phyloP scores from a whole-genome alignment of 2,113 vertebrate genomes.

The Rhizomys pruinosus region DNA sequence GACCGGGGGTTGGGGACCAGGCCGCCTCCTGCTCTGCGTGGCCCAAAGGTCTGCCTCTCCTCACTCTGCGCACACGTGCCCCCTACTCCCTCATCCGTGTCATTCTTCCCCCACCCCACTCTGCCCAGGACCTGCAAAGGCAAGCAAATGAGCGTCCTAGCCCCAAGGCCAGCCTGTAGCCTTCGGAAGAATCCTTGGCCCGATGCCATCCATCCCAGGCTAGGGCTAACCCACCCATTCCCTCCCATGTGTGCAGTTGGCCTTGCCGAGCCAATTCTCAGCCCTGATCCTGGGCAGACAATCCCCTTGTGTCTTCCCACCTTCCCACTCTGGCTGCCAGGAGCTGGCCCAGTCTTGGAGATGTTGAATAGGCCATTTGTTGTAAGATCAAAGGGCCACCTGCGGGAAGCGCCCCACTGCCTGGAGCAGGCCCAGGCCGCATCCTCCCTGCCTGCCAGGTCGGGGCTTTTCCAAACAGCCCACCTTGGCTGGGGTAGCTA shows the following conservation, averaged over 20 bases:
- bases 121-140: constrained; percentile 37
- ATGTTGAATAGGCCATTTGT: constrained; percentile 76
- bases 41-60: background rate
- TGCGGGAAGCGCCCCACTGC: constrained; percentile 56
- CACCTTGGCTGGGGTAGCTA: constrained; percentile 39
- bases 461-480: constrained; percentile 52
- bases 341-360: constrained; percentile 49
- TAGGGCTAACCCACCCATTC: background rate
- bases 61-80: no score
- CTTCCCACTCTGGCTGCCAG: constrained; percentile 69
- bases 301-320: constrained; percentile 57
- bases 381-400: constrained; percentile 80
- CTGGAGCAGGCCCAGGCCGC: constrained; percentile 67
- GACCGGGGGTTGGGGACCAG: accelerated
- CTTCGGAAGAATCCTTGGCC: constrained; percentile 2
- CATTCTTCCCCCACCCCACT: background rate
- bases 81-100: background rate
- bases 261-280: background rate
- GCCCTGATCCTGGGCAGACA: constrained; percentile 32
- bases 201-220: background rate
- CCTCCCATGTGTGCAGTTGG: background rate
- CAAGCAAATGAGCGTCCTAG: background rate
- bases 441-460: constrained; percentile 44
- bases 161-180: background rate
- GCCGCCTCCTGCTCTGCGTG: background rate